Evolutionary conservation across 1,140 invertebrate genomes (phyloP).

Genomic region (Danaus melanippus): DNA sequence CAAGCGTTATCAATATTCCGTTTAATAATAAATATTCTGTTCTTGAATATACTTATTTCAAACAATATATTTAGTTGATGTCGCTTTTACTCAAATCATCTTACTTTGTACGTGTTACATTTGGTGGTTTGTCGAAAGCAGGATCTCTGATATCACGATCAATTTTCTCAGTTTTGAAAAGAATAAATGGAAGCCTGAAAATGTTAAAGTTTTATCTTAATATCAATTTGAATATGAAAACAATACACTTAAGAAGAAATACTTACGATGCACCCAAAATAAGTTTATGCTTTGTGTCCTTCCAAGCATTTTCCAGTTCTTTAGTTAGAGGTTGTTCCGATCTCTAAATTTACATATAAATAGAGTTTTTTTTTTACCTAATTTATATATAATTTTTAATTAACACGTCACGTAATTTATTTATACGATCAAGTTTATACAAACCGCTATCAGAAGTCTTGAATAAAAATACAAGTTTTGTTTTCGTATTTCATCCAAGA

Average conservation of each 20-base stretch:
- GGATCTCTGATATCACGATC: slow-evolving; percentile 53
- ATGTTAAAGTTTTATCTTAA: not conserved
- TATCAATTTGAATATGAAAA: slow-evolving; percentile 5
- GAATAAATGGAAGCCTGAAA: slow-evolving; percentile 60
- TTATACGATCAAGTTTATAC: slow-evolving; percentile 2
- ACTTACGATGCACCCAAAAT: slow-evolving; percentile 60
- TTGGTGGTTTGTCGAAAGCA: slow-evolving; percentile 46
- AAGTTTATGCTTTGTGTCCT: slow-evolving; percentile 57
- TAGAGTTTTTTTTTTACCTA: too few species aligned
- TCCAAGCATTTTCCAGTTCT: slow-evolving; percentile 49
- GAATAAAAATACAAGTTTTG: slow-evolving; percentile 49
- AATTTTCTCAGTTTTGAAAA: slow-evolving; percentile 59
- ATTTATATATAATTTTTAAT: too few species aligned
- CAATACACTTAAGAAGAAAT: not conserved
- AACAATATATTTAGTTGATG: too few species aligned
- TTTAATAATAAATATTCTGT: too few species aligned
- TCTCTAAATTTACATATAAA: slow-evolving; percentile 49
- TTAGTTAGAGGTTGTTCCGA: slow-evolving; percentile 54
- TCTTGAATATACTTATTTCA: too few species aligned
- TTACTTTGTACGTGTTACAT: slow-evolving; percentile 40
- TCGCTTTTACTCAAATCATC: not conserved
- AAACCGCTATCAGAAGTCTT: slow-evolving; percentile 46
- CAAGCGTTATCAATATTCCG: too few species aligned
- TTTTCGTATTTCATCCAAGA: slow-evolving; percentile 36
- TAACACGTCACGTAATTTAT: too few species aligned